phyloP scores from a whole-genome alignment of 2,888 invertebrate species.

The Entomobrya multifasciata region DNA sequence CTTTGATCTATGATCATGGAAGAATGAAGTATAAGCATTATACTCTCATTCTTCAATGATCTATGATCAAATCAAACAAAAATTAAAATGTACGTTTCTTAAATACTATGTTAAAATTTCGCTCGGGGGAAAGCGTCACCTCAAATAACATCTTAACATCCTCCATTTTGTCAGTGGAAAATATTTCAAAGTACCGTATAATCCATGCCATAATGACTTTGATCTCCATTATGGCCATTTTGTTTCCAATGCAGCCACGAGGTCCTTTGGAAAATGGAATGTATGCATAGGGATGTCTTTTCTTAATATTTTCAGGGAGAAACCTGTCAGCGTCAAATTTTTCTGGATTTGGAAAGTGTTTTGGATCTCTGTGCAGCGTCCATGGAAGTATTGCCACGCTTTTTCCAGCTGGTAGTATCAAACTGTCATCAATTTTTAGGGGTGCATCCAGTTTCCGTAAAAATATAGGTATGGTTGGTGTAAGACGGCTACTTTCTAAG shows the following conservation, averaged over 20 bases:
- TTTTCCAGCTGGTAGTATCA: not conserved
- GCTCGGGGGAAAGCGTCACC: not conserved
- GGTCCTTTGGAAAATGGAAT: not conserved
- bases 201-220: not conserved
- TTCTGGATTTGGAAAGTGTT: not conserved
- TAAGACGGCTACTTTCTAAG: not conserved
- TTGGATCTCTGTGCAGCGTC: not conserved
- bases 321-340: conserved; percentile 12
- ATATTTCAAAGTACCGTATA: not conserved
- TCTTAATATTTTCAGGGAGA: not conserved
- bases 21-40: no score
- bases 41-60: no score
- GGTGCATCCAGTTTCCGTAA: not conserved
- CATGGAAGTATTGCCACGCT: no score
- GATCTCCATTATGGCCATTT: not conserved
- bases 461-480: not conserved
- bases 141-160: not conserved
- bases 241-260: not conserved
- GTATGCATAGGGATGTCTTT: not conserved
- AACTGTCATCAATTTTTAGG: not conserved
- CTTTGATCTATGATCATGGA: no score
- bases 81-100: not conserved
- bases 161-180: not conserved
- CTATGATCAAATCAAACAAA: no score
- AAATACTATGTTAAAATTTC: not conserved